phyloP scores from a whole-genome alignment of 2,797 vertebrate genomes.

The Darevskia mixta region DNA sequence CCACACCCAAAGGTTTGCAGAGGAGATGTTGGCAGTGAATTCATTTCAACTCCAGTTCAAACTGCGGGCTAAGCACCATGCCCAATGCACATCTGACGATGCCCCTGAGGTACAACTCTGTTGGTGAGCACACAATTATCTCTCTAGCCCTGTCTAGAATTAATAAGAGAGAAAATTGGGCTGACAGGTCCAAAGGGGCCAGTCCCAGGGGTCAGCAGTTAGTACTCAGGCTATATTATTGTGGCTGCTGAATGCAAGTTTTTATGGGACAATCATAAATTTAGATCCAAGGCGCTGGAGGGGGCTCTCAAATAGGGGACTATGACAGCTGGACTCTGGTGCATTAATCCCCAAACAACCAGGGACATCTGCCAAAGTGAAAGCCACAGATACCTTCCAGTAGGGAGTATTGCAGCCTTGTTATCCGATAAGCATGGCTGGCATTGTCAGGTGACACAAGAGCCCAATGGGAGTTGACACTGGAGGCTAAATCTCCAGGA shows the following conservation, averaged over 20 bases:
- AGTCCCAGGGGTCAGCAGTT: not conserved
- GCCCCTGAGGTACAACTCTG: not conserved
- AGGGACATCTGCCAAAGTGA: not conserved
- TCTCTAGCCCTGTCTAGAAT: not conserved
- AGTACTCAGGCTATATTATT: not conserved
- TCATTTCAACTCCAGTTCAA: not conserved
- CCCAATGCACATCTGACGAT: not conserved
- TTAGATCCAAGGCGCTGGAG: not conserved
- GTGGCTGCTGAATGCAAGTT: not conserved
- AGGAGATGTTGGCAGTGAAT: too few species aligned
- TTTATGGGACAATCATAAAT: not conserved
- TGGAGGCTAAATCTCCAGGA: not conserved
- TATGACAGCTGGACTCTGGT: not conserved
- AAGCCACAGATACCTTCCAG: not conserved
- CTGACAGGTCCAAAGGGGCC: not conserved
- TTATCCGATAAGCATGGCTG: not conserved
- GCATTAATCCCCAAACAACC: not conserved
- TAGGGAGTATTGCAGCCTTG: not conserved
- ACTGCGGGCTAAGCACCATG: not conserved
- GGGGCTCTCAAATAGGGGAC: not conserved
- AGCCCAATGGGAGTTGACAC: not conserved
- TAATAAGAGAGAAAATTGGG: constrained; percentile 1
- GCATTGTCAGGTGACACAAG: not conserved
- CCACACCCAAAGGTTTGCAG: not conserved
- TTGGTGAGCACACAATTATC: not conserved